These are phyloP conservation scores for Nothobranchius kuhntae DNA, from an alignment of 2,113 vertebrate genomes.

Conservation along the genomic window DNA sequence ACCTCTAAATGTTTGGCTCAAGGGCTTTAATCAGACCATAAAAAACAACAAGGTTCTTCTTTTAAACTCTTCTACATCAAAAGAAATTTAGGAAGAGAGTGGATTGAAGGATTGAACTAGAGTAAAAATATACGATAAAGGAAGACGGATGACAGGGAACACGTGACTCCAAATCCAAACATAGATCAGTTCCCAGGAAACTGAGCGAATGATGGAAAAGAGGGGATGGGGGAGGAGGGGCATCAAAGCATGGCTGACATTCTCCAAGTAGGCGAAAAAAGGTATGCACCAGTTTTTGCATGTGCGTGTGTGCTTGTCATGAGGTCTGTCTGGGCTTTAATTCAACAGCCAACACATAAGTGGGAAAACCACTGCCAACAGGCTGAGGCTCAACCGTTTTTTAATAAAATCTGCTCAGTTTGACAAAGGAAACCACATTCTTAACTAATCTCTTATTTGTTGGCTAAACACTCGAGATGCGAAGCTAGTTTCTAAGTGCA, in stretches of 20 bases:
- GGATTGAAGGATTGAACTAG: conserved; percentile 7
- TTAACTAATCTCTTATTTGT: conserved; percentile 28
- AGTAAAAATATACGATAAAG: not conserved
- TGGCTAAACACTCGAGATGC: conserved; percentile 18
- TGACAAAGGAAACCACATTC: conserved; percentile 24
- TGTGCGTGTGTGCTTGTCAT: conserved; percentile 5
- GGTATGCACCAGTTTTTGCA: conserved; percentile 17
- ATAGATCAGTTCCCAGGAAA: conserved; percentile 68
- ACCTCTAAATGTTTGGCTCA: conserved; percentile 61
- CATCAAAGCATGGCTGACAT: conserved; percentile 69
- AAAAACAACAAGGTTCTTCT: conserved; percentile 24
- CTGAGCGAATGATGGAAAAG: conserved; percentile 26
- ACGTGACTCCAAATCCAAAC: conserved; percentile 40
- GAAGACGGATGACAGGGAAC: conserved; percentile 42
- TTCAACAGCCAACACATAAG: conserved; percentile 46
- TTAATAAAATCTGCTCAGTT: not conserved
- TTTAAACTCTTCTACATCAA: not conserved
- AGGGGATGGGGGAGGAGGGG: conserved; percentile 31
- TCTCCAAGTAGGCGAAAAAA: conserved; percentile 49
- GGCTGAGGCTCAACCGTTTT: conserved; percentile 25
- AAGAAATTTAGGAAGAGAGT: not conserved
- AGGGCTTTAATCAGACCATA: conserved; percentile 54
- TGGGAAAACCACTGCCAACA: conserved; percentile 35
- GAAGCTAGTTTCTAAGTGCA: not conserved
- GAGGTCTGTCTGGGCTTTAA: conserved; percentile 35